Evolutionary conservation across 2,113 vertebrate genomes (phyloP).

Genomic region (Macrotis lagotis): DNA sequence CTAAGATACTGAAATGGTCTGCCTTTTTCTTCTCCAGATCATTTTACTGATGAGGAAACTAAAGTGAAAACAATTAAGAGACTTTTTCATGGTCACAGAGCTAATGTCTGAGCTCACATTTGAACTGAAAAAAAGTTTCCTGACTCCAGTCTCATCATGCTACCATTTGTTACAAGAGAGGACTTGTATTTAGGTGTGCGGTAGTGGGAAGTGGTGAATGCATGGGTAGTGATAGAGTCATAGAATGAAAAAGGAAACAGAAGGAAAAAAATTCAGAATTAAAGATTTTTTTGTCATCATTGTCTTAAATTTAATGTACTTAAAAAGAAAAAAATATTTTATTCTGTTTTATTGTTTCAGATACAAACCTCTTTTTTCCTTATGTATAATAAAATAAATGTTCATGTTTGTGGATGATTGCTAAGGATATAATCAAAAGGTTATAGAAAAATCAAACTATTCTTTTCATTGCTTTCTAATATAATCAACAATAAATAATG

Average conservation of each 20-base stretch:
- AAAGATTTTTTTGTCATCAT: neutral
- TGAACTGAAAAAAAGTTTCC: neutral
- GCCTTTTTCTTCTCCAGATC: neutral
- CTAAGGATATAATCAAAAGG: neutral
- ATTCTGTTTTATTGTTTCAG: neutral
- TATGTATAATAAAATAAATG: neutral
- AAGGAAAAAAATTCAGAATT: neutral
- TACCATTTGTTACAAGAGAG: too few species aligned
- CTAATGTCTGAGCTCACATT: neutral
- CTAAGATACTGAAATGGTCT: neutral
- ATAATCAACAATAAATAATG: neutral
- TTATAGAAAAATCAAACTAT: neutral
- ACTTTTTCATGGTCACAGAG: neutral
- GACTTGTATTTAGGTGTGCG: neutral
- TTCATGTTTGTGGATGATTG: neutral
- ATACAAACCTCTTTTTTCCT: neutral
- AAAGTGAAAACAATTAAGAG: neutral
- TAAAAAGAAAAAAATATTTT: neutral
- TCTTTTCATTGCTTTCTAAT: neutral
- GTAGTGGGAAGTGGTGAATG: neutral
- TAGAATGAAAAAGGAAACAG: neutral
- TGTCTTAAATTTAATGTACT: neutral
- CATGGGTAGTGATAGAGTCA: neutral
- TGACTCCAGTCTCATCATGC: too few species aligned
- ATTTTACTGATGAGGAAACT: neutral